Evolutionary conservation across 2,888 invertebrate genomes (phyloP).

Genomic region (Plagiodera versicolora): DNA sequence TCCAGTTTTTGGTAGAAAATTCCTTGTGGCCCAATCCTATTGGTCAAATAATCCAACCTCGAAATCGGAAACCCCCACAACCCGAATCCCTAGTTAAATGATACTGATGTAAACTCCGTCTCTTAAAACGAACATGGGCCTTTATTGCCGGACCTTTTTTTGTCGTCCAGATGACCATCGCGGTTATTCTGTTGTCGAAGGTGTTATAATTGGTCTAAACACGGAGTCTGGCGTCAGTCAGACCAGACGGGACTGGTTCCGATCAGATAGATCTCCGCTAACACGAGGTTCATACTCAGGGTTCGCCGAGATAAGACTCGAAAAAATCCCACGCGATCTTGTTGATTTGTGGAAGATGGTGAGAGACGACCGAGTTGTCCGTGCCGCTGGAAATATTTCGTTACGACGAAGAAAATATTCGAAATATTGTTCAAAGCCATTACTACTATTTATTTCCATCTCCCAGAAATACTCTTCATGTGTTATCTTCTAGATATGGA

Average conservation of each 20-base stretch:
- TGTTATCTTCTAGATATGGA: too few relatives aligned
- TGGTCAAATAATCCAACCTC: too few relatives aligned
- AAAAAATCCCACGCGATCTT: background rate
- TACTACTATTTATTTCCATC: too few relatives aligned
- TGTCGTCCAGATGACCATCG: constrained; percentile 51
- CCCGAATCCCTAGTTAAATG: constrained; percentile 23
- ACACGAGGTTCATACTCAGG: background rate
- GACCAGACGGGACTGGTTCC: constrained; percentile 46
- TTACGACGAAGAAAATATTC: too few relatives aligned
- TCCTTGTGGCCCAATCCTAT: too few relatives aligned
- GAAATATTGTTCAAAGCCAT: too few relatives aligned
- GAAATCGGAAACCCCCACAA: background rate
- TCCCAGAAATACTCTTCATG: too few relatives aligned
- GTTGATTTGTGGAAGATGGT: background rate
- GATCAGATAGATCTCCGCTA: background rate
- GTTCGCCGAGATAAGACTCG: background rate
- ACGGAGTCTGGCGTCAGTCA: constrained; percentile 54
- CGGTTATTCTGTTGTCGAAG: constrained; percentile 54
- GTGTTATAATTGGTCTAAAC: constrained; percentile 57
- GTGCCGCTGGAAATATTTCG: too few relatives aligned
- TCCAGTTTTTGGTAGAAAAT: too few relatives aligned
- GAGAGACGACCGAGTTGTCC: too few relatives aligned
- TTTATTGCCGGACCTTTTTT: constrained; percentile 39
- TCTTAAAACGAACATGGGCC: constrained; percentile 40
- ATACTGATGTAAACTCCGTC: constrained; percentile 28